Percentiles rank a stretch among this genome's conserved stretches.
Conservation (phyloP, 2,888 invertebrate genomes). For the Drosophila paucipuncta region DNA sequence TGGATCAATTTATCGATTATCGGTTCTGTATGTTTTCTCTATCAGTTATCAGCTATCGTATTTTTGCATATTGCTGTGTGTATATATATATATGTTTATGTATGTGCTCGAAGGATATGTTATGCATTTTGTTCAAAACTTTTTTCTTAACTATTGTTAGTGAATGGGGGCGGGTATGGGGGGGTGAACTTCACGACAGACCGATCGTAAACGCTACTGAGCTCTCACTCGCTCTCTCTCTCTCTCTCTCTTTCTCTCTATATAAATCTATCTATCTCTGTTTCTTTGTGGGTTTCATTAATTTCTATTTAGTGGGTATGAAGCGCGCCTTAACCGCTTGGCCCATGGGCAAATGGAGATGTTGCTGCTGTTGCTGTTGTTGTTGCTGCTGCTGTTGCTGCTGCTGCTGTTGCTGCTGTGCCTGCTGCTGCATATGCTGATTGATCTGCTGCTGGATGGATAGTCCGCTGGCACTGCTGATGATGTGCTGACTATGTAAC, state of each 20-base stretch:
- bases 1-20: constrained; percentile 28
- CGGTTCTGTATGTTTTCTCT: constrained; percentile 16
- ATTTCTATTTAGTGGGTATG: constrained; percentile 82
- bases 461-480: constrained; percentile 83
- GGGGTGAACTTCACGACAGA: constrained; percentile 33
- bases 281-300: constrained; percentile 19
- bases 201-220: constrained; percentile 39
- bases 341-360: constrained; percentile 75
- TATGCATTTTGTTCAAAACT: constrained; percentile 49
- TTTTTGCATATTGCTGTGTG: constrained; percentile 34
- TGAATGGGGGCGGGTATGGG: neutral
- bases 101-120: constrained; percentile 58
- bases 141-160: constrained; percentile 43
- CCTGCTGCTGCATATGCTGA: constrained; percentile 82
- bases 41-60: constrained; percentile 41
- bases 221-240: constrained; percentile 15
- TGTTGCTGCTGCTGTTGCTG: constrained; percentile 73
- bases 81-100: constrained; percentile 27
- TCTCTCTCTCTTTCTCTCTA: constrained; percentile 8
- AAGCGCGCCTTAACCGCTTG: constrained; percentile 84
- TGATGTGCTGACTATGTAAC: constrained; percentile 82
- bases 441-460: constrained; percentile 84
- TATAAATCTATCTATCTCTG: neutral
- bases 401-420: constrained; percentile 65
- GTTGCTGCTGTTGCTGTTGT: constrained; percentile 74